Base-by-base conservation (phyloP, 2,113 vertebrate species). In the Gymnarchus niloticus region DNA sequence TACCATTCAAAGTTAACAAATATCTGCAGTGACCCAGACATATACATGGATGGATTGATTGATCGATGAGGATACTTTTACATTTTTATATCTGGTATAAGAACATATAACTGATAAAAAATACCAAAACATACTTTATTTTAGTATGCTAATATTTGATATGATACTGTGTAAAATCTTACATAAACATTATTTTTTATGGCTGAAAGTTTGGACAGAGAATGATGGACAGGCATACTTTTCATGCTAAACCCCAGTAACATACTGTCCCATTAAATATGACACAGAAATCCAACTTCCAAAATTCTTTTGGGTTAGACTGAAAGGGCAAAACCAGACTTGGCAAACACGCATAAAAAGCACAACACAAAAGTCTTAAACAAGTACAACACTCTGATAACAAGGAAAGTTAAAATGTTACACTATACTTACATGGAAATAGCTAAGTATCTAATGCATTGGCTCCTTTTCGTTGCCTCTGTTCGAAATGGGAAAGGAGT, bases 371-470 rank as follows among this genome's bases (percentile, higher is more conserved):
- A 65, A 61, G 33, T 46, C n/a, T 12, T 48, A 46, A 57, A n/a
- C 81, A 21, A 56, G 78, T 88, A 51, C n/a, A 88, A 88, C 89
- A 87, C 88, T 69, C 52, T 78, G 85, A 88, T 86, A 88, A 78
- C 37, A 49, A 25, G 17, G 59, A 56, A 57, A 86, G 81, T 81
- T 84, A 84, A 84, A 87, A 56, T 56, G 65, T n/a, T n/a, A 81
- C 41, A n/a, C 6, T 49, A 76, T 21, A 19, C 56, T 88, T 89
- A 90, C 87, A 89, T 85, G 54, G 90, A 61, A 14, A 87, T 87
- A 51, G 87, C 87, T 91, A 91, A 90, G 91, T 88, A 83, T 86
- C 46, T 65, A 2, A 89, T 91, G 89, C 44, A 6, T 41, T 92
- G 89, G 88, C 87, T 87, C 83, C 54, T 86, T 90, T 90, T 90